Percentiles rank a stretch among this genome's conserved stretches.
phyloP scores from a whole-genome alignment of 2,888 invertebrate species.

The Pyrocoelia pectoralis region DNA sequence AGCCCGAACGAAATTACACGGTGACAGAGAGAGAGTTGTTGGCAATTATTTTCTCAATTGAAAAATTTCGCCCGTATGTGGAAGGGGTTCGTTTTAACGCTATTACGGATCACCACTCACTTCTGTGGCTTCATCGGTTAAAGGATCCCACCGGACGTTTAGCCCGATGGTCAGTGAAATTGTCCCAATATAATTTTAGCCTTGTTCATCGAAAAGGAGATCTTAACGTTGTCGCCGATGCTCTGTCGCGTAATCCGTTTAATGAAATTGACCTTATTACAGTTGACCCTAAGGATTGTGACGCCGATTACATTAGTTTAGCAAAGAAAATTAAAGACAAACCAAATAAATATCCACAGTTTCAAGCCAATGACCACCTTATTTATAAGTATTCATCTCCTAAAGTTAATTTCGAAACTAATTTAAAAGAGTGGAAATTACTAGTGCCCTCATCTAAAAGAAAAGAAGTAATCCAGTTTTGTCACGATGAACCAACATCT shows the following conservation, averaged over 20 bases:
- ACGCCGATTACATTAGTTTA: too few relatives aligned
- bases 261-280: too few relatives aligned
- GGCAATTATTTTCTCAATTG: conserved; percentile 28
- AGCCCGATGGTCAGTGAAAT: not conserved
- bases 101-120: conserved; percentile 5
- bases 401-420: too few relatives aligned
- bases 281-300: too few relatives aligned
- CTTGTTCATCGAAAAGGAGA: not conserved
- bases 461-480: not conserved
- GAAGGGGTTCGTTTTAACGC: not conserved
- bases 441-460: too few relatives aligned
- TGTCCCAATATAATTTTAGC: not conserved
- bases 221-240: not conserved
- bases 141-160: not conserved
- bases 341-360: too few relatives aligned
- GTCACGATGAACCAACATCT: not conserved
- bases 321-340: too few relatives aligned
- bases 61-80: not conserved
- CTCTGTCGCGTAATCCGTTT: not conserved
- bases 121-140: not conserved
- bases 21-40: conserved; percentile 53
- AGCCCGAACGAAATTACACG: conserved; percentile 49
- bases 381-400: too few relatives aligned
- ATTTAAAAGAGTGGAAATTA: too few relatives aligned
- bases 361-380: too few relatives aligned